Conservation (phyloP, 2,113 vertebrate species). For the Diadophis punctatus region DNA sequence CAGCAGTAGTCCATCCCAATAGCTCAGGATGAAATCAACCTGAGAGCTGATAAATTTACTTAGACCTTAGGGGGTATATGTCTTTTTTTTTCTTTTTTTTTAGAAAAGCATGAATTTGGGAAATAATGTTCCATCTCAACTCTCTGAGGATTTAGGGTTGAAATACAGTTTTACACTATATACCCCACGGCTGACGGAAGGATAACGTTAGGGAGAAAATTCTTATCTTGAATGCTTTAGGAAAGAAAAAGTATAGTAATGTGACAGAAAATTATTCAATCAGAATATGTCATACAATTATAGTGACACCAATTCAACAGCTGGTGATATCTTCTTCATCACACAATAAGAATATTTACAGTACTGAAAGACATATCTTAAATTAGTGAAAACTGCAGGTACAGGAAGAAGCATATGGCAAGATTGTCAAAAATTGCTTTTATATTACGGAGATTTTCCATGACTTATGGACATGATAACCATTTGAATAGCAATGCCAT, state of each 20-base stretch:
- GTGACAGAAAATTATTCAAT: neutral
- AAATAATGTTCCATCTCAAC: neutral
- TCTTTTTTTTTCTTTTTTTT: neutral
- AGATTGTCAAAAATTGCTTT: neutral
- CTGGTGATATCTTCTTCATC: neutral
- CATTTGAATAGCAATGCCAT: neutral
- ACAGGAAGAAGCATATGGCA: neutral
- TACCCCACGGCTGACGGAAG: neutral
- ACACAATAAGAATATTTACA: neutral
- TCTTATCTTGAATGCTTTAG: neutral
- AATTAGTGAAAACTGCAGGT: neutral
- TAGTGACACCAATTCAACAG: neutral
- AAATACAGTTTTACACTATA: neutral
- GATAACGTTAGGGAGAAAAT: neutral
- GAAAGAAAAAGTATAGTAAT: no score
- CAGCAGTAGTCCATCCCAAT: neutral
- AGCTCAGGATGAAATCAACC: neutral
- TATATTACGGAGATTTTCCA: neutral
- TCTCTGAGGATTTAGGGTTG: no score
- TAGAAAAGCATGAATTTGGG: neutral
- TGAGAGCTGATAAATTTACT: neutral
- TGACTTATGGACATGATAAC: neutral
- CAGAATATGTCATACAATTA: neutral
- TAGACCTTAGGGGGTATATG: neutral
- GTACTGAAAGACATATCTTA: neutral